Conservation (phyloP, 2,888 invertebrate species). For the Harpalus rufipes region DNA sequence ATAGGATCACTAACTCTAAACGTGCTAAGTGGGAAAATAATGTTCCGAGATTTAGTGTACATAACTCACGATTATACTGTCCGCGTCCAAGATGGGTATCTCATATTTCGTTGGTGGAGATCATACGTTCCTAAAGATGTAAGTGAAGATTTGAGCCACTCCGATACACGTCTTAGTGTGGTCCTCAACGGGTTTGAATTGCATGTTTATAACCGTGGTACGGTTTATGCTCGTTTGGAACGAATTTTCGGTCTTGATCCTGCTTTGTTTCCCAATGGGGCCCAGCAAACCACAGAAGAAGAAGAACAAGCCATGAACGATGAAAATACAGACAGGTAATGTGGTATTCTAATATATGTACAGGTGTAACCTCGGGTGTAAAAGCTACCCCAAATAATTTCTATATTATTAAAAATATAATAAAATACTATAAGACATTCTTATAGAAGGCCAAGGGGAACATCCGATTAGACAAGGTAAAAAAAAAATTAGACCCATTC, state of each 20-base stretch:
- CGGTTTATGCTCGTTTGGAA: constrained; percentile 91
- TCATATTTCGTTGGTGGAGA: constrained; percentile 99
- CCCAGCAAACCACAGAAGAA: not conserved
- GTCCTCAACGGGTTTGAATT: constrained; percentile 96
- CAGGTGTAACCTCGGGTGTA: too few relatives aligned
- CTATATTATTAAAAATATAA: too few relatives aligned
- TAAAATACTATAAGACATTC: too few relatives aligned
- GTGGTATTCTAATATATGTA: too few relatives aligned
- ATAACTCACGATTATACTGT: constrained; percentile 96
- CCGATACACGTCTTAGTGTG: constrained; percentile 93
- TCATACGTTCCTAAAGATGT: constrained; percentile 97
- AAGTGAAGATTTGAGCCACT: constrained; percentile 97
- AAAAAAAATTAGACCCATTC: too few relatives aligned
- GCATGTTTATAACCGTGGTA: constrained; percentile 96
- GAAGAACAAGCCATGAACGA: constrained; percentile 78
- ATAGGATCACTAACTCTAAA: constrained; percentile 96
- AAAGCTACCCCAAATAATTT: too few relatives aligned
- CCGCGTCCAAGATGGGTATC: constrained; percentile 96
- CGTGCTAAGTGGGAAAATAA: constrained; percentile 98
- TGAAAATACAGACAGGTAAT: constrained; percentile 78
- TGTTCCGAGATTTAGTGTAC: constrained; percentile 97
- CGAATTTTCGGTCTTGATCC: constrained; percentile 92
- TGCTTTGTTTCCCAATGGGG: constrained; percentile 82
- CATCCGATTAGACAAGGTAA: too few relatives aligned
- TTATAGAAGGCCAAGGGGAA: too few relatives aligned